These are phyloP conservation scores for Leptinotarsa peninsularis DNA, from an alignment of 2,888 invertebrate genomes.

Conservation along the genomic window DNA sequence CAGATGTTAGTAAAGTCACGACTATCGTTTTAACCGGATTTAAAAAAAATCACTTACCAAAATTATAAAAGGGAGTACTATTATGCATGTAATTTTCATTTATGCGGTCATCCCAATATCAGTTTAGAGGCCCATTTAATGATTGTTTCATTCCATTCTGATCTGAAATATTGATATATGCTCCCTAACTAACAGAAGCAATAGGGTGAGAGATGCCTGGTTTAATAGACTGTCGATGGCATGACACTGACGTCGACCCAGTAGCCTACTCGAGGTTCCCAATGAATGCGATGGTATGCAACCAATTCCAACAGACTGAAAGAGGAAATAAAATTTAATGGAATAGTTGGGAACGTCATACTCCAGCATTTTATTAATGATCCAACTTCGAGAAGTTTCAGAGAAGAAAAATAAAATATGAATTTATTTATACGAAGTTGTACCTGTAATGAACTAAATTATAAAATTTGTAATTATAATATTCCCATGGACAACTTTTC, in stretches of 20 bases:
- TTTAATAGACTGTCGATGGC: constrained; percentile 60
- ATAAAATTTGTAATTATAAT: too few species aligned
- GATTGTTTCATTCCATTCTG: too few species aligned
- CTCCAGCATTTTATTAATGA: constrained; percentile 14
- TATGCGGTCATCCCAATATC: too few species aligned
- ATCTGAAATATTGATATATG: not conserved
- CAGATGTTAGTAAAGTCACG: too few species aligned
- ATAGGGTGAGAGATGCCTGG: constrained; percentile 39
- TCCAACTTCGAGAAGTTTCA: not conserved
- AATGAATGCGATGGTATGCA: constrained; percentile 57
- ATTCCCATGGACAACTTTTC: too few species aligned
- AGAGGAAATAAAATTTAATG: constrained; percentile 58
- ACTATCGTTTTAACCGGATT: too few species aligned
- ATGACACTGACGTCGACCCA: constrained; percentile 61
- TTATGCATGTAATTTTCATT: too few species aligned
- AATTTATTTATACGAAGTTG: not conserved
- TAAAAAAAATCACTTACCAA: too few species aligned
- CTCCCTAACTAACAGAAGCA: constrained; percentile 33
- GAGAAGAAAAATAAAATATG: not conserved
- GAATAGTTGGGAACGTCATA: constrained; percentile 43
- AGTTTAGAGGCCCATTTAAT: too few species aligned
- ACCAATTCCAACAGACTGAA: constrained; percentile 52
- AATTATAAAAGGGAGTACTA: too few species aligned
- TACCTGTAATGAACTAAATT: not conserved
- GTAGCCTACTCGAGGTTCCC: constrained; percentile 58